These are phyloP conservation scores for Ricordea florida DNA, from an alignment of 92 coral and sea anemone genomes.

Conservation along the genomic window DNA sequence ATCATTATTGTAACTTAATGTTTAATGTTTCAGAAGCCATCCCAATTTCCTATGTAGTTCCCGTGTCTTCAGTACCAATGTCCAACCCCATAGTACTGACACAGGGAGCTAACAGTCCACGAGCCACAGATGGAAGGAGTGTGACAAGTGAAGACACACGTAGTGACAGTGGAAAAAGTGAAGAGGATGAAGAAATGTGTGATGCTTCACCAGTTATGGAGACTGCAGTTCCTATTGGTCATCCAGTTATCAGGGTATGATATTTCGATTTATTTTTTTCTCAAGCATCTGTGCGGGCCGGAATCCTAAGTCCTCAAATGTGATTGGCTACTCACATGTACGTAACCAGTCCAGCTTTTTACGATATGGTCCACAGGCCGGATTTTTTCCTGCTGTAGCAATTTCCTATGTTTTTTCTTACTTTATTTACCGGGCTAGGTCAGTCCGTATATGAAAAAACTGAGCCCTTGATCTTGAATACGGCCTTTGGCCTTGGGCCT, in stretches of 20 bases:
- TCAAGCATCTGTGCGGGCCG: no score
- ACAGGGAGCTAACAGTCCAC: slow-evolving; percentile 81
- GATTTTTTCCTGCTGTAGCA: no score
- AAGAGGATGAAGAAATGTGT: slow-evolving; percentile 77
- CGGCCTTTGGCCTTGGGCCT: no score
- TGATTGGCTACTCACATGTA: no score
- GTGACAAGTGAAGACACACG: slow-evolving; percentile 90
- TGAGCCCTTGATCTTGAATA: no score
- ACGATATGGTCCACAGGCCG: no score
- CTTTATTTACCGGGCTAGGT: no score
- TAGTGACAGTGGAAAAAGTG: slow-evolving; percentile 91
- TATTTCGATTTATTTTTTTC: background rate
- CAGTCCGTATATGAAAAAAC: no score
- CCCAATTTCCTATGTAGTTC: slow-evolving; percentile 85
- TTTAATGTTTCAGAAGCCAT: slow-evolving; percentile 59
- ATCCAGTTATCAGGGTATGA: slow-evolving; percentile 77
- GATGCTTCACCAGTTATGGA: slow-evolving; percentile 64
- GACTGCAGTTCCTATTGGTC: slow-evolving; percentile 39
- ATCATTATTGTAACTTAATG: no score
- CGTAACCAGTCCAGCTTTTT: no score
- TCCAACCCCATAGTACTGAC: slow-evolving; percentile 65
- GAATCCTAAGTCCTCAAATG: no score
- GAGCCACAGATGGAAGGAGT: slow-evolving; percentile 84
- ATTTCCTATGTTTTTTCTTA: no score
- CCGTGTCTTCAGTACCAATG: slow-evolving; percentile 68